Base-by-base conservation (phyloP, 2,888 invertebrate genomes). In the Thecophora atra region DNA sequence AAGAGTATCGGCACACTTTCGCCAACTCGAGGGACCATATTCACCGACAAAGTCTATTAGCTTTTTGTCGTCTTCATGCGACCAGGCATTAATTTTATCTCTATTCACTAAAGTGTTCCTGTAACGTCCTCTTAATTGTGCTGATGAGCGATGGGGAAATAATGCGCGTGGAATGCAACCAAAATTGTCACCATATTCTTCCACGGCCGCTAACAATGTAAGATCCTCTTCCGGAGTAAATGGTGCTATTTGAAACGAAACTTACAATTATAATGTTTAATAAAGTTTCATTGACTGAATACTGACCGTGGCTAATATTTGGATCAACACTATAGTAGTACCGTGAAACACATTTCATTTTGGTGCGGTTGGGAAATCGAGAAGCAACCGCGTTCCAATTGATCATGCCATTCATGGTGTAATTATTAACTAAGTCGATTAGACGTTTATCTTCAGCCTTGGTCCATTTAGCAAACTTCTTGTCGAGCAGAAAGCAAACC, bases 381-480 rank as follows among this genome's bases (percentile, higher is more conserved):
- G 88, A 88, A 1, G 89, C 88, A 8, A 94, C 90, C 81, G 90
- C 90, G 3, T 89, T 88, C 95, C 95, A 96, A 0, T 93, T 92
- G 75, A 94, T 91, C 62, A 89, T 89, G 73, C 90, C 87, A 21
- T 92, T 93, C 71, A 91, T 87, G 75, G 88, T 89, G 75, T 90
- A 90, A 74, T 86, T 87, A n/a, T 91, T 88, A 0, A 96, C 89
- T 1, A 92, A 84, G 70, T 89, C 87, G 47, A 88, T 81, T 3
- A 97, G 86, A 64, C 89, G 88, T 66, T 89, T 87, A 78, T 94
- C 92, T 82, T 97, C 96, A 62, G 89, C 89, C 15, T 85, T 81
- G 0, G 90, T 88, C 92, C 95, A 96, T 75, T 78, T 78, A 0
- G 52, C 56, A 8, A 56, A 30, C 7, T 74, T 72, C n/a, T 79